Percentiles rank a stretch among this genome's conserved stretches.
These are phyloP conservation scores for Alosa alosa DNA, from an alignment of 2,113 vertebrate genomes.

Conservation along the genomic window DNA sequence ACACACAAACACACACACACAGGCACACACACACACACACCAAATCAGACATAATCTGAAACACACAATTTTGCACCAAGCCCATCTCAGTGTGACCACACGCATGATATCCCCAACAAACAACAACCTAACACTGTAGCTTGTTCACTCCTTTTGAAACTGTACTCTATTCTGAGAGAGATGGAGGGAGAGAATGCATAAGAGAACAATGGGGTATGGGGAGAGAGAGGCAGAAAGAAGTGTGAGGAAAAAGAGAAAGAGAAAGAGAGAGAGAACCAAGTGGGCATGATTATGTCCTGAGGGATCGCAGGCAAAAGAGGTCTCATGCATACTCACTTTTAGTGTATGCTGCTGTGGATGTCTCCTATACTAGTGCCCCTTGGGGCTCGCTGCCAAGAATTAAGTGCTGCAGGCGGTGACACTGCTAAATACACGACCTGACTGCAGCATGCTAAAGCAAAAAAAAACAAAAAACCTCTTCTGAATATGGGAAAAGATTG, in stretches of 20 bases:
- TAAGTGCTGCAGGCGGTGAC: slow-evolving; percentile 31
- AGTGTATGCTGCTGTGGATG: slow-evolving; percentile 25
- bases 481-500: neutral
- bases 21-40: neutral
- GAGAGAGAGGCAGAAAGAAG: neutral
- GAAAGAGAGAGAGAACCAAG: neutral
- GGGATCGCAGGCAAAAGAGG: neutral
- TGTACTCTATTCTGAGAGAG: neutral
- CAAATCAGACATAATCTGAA: neutral
- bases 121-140: neutral
- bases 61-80: neutral
- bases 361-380: slow-evolving; percentile 27
- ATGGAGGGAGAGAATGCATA: neutral
- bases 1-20: neutral
- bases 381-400: slow-evolving; percentile 31
- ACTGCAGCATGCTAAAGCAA: slow-evolving; percentile 37
- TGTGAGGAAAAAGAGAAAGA: neutral
- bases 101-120: neutral
- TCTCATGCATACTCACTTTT: neutral
- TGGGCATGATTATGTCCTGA: neutral
- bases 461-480: neutral
- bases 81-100: neutral
- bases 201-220: neutral
- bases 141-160: neutral
- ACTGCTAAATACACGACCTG: slow-evolving; percentile 26